Conservation (phyloP, 2,797 vertebrate genomes). For the Sternotherus odoratus region DNA sequence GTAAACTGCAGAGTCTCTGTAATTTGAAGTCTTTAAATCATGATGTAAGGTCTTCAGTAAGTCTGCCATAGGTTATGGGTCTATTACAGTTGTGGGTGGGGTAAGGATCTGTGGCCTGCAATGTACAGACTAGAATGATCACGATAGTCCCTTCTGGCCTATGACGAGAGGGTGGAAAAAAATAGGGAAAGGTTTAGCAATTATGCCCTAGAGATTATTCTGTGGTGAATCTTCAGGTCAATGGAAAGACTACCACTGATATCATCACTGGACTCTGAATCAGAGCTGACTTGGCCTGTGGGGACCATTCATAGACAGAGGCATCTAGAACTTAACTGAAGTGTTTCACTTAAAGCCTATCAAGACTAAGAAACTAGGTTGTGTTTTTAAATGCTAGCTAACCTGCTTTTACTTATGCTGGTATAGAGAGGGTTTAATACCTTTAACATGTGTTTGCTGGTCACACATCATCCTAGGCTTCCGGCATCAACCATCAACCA, state of each 20-base stretch:
- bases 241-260: background rate
- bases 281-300: background rate
- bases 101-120: background rate
- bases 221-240: background rate
- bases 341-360: background rate
- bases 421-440: background rate
- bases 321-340: background rate
- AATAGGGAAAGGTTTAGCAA: background rate
- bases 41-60: background rate
- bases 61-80: background rate
- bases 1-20: background rate
- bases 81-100: background rate
- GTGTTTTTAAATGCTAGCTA: background rate
- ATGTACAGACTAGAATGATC: background rate
- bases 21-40: background rate
- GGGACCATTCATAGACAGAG: background rate
- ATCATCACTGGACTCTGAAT: background rate
- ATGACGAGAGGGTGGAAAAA: background rate
- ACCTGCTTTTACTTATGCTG: background rate
- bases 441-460: background rate
- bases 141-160: background rate
- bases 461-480: background rate
- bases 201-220: background rate
- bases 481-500: background rate
- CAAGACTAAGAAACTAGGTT: fast-evolving